These are phyloP conservation scores for Zygaena filipendulae DNA, from an alignment of 2,888 invertebrate species.

Conservation along the genomic window DNA sequence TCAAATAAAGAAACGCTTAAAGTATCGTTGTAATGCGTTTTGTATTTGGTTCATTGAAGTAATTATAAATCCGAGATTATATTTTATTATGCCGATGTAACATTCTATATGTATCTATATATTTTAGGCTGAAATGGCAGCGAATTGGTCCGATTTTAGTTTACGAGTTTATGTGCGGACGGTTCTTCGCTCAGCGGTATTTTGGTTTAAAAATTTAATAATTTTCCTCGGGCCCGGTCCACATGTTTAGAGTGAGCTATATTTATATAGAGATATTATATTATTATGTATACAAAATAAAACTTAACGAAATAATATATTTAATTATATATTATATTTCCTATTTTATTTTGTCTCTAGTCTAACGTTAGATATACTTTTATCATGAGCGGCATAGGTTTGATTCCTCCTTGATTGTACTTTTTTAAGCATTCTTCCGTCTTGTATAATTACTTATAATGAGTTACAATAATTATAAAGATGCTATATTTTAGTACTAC, in stretches of 20 bases:
- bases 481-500: slow-evolving; percentile 44
- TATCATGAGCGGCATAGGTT: slow-evolving; percentile 24
- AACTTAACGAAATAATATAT: slow-evolving; percentile 4
- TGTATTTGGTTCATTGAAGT: too few species aligned
- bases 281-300: slow-evolving; percentile 1
- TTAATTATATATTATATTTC: slow-evolving; percentile 3
- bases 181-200: slow-evolving; percentile 24
- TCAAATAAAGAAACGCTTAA: too few species aligned
- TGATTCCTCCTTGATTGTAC: slow-evolving; percentile 27
- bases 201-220: too few species aligned
- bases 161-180: slow-evolving; percentile 26
- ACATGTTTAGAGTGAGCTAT: slow-evolving; percentile 33
- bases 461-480: slow-evolving; percentile 38
- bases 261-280: slow-evolving; percentile 31
- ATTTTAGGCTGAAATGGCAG: slow-evolving; percentile 27
- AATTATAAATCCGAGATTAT: too few species aligned
- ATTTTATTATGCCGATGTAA: too few species aligned
- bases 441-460: slow-evolving; percentile 31
- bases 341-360: slow-evolving; percentile 59
- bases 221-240: slow-evolving; percentile 28
- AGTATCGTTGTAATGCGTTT: too few species aligned
- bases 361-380: slow-evolving; percentile 51
- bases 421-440: slow-evolving; percentile 53
- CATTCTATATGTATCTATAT: slow-evolving; percentile 11
- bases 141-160: slow-evolving; percentile 41